Conservation (phyloP, 2,797 vertebrate genomes). For the Pogonophryne albipinna region DNA sequence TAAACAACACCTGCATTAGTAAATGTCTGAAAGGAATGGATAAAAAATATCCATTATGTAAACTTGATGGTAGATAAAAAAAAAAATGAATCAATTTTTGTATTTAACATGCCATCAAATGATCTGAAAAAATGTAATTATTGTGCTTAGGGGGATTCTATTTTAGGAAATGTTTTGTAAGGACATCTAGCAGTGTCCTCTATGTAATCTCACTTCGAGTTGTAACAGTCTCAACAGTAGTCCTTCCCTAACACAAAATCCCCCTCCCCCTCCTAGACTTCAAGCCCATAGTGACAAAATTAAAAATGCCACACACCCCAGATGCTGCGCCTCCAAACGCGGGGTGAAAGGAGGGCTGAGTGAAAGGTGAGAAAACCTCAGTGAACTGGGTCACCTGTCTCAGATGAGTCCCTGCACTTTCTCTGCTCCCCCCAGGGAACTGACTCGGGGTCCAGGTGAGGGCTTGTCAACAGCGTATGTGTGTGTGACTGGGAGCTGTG, state of each 20-base stretch:
- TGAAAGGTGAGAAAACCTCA: constrained; percentile 67
- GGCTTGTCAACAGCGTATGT: constrained; percentile 68
- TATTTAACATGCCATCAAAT: constrained; percentile 4
- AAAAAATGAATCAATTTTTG: not conserved
- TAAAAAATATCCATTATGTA: constrained; percentile 19
- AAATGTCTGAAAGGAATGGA: not conserved
- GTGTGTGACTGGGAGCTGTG: constrained; percentile 41
- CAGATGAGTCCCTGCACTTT: constrained; percentile 55
- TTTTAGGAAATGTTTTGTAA: not conserved
- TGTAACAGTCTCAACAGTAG: not conserved
- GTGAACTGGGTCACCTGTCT: constrained; percentile 75
- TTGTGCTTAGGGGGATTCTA: not conserved
- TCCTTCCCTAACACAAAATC: not conserved
- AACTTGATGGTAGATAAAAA: not conserved
- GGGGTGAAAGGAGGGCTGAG: constrained; percentile 50
- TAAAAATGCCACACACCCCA: constrained; percentile 36
- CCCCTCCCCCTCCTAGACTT: not conserved
- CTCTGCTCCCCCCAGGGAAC: constrained; percentile 58
- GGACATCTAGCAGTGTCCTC: not conserved
- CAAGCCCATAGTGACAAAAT: constrained; percentile 43
- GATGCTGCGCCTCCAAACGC: constrained; percentile 2
- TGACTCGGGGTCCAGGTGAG: constrained; percentile 69
- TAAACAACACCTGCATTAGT: not conserved
- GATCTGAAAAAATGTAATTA: not conserved
- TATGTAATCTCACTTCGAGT: not conserved